These are phyloP conservation scores for Heliconius sara DNA, from an alignment of 2,888 invertebrate genomes.

Conservation along the genomic window DNA sequence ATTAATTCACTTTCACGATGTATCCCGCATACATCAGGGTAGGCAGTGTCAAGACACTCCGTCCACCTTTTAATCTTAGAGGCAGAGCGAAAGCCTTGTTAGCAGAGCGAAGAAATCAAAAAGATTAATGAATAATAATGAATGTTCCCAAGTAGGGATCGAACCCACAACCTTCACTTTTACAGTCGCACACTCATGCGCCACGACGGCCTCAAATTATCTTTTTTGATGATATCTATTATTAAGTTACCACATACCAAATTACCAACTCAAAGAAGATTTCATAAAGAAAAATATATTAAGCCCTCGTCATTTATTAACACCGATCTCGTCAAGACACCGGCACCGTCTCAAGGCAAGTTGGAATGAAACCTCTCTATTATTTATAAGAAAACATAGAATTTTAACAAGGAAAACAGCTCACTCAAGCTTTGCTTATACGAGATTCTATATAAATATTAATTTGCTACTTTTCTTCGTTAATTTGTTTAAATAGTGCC, in stretches of 20 bases:
- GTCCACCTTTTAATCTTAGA: too few relatives aligned
- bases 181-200: too few relatives aligned
- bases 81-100: too few relatives aligned
- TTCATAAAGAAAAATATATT: conserved; percentile 18
- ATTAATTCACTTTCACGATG: too few relatives aligned
- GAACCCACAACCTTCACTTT: too few relatives aligned
- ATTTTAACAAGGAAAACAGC: conserved; percentile 59
- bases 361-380: conserved; percentile 53
- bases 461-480: conserved; percentile 34
- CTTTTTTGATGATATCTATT: background rate
- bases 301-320: conserved; percentile 28
- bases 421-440: conserved; percentile 35
- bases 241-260: background rate
- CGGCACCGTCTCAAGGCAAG: conserved; percentile 40
- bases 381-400: conserved; percentile 69
- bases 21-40: too few relatives aligned
- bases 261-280: background rate
- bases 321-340: conserved; percentile 40
- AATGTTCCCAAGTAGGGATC: too few relatives aligned
- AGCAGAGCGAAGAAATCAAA: too few relatives aligned
- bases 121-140: too few relatives aligned
- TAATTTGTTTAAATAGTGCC: conserved; percentile 36
- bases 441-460: conserved; percentile 37
- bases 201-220: too few relatives aligned
- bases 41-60: too few relatives aligned